Conservation (phyloP, 2,113 vertebrate genomes). For the Helogale parvula region DNA sequence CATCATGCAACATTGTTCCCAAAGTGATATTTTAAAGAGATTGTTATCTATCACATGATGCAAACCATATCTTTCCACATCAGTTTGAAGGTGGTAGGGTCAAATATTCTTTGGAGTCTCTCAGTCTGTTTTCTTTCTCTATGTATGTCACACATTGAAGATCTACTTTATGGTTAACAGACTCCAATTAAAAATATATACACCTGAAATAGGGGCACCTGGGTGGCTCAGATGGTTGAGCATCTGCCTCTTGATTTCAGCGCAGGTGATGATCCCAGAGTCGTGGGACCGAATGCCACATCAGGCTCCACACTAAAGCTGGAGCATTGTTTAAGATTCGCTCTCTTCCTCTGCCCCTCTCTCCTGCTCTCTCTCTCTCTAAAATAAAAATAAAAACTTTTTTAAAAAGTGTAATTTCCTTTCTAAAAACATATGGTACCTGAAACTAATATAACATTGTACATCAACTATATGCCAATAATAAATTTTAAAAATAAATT, state of each 20-base stretch:
- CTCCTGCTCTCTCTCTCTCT: too few species aligned
- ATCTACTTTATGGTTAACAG: not conserved
- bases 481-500: not conserved
- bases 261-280: too few species aligned
- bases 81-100: not conserved
- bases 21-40: constrained; percentile 11
- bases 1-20: not conserved
- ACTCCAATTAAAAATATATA: not conserved
- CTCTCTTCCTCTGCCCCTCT: too few species aligned
- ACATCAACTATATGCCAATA: not conserved
- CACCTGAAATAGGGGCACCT: not conserved
- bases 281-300: too few species aligned
- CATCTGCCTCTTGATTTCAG: too few species aligned
- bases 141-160: not conserved
- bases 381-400: too few species aligned
- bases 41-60: not conserved
- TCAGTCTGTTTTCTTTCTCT: not conserved
- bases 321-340: too few species aligned
- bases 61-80: not conserved
- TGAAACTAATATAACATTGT: not conserved
- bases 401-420: too few species aligned
- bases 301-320: too few species aligned
- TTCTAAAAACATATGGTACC: not conserved
- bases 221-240: too few species aligned
- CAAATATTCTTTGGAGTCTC: not conserved